phyloP scores from a whole-genome alignment of 2,113 vertebrate species.

The Bubo bubo region DNA sequence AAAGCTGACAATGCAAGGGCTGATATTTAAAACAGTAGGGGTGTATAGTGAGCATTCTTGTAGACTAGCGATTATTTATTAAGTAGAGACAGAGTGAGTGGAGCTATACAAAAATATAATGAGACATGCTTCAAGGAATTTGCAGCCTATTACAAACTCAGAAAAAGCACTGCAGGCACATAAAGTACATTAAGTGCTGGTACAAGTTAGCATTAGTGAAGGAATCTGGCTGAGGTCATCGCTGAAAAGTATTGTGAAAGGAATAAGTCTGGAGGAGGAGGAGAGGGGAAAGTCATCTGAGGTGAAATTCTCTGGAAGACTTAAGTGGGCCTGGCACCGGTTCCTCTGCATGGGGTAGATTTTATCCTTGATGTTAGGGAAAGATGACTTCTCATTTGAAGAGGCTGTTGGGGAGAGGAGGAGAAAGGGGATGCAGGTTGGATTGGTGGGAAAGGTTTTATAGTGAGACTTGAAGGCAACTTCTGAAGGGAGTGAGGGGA shows the following conservation, averaged over 20 bases:
- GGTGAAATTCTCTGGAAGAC: conserved; percentile 49
- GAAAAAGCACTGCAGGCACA: conserved; percentile 44
- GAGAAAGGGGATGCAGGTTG: neutral
- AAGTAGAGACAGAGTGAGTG: conserved; percentile 18
- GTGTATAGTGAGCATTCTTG: neutral
- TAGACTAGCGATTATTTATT: conserved; percentile 48
- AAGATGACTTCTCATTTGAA: neutral
- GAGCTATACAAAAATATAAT: conserved; percentile 59
- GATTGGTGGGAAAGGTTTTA: neutral
- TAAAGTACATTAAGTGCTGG: conserved; percentile 64
- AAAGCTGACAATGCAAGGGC: neutral
- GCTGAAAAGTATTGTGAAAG: conserved; percentile 59
- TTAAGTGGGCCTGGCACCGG: neutral
- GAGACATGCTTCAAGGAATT: conserved; percentile 68
- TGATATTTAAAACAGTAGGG: neutral
- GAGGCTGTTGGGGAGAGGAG: neutral
- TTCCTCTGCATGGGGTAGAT: neutral
- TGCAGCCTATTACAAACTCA: conserved; percentile 54
- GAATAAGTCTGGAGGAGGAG: neutral
- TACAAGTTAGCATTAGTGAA: conserved; percentile 61
- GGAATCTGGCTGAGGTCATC: conserved; percentile 56
- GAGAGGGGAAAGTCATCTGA: conserved; percentile 24
- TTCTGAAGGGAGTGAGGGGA: neutral
- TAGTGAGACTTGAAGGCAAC: neutral
- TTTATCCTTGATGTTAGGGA: neutral